phyloP scores from a whole-genome alignment of 2,113 vertebrate species.

The Chauna torquata region DNA sequence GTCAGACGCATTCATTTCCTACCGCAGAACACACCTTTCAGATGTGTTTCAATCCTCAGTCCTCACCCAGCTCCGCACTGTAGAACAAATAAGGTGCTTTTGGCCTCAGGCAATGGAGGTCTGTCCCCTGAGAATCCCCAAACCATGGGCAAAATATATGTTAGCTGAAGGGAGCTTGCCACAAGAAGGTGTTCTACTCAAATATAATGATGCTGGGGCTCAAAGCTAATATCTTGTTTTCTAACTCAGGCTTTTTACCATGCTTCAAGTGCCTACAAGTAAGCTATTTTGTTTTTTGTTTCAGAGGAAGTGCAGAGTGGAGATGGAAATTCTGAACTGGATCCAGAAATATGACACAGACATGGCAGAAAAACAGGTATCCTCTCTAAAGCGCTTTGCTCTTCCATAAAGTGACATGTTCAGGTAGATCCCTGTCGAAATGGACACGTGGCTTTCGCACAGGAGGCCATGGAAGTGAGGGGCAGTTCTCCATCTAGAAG shows the following conservation, averaged over 20 bases:
- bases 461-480: not conserved
- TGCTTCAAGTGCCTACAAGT: not conserved
- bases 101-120: not conserved
- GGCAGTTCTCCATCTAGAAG: not conserved
- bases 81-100: not conserved
- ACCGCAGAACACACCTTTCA: not conserved
- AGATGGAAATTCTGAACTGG: conserved; percentile 83
- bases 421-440: not conserved
- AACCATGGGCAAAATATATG: not conserved
- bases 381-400: not conserved
- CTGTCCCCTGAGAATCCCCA: not conserved
- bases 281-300: conserved; percentile 15
- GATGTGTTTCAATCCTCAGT: not conserved
- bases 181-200: not conserved
- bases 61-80: not conserved
- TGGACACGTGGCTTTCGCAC: not conserved
- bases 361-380: conserved; percentile 88
- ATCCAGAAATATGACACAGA: conserved; percentile 84
- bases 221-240: not conserved
- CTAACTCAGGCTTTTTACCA: not conserved
- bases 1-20: not conserved
- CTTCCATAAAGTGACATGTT: not conserved
- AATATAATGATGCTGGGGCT: not conserved
- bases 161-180: not conserved
- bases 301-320: conserved; percentile 83